Percentiles rank a stretch among this genome's conserved stretches.
These are phyloP conservation scores for Rhinichthys klamathensis DNA, from an alignment of 2,113 vertebrate genomes.

Conservation along the genomic window DNA sequence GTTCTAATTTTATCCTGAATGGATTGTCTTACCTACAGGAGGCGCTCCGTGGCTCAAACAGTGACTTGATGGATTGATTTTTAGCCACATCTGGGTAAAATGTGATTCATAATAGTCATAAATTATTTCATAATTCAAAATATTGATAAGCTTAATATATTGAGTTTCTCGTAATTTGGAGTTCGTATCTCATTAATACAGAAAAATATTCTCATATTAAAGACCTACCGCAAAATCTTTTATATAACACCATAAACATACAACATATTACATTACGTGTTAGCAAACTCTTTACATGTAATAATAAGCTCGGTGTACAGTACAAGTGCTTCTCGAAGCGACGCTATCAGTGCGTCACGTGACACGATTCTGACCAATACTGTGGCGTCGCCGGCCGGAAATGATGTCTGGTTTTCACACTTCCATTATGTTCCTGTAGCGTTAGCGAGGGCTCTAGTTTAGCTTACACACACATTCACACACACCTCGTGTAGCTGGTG, in stretches of 20 bases:
- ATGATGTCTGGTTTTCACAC: constrained; percentile 7
- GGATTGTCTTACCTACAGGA: neutral
- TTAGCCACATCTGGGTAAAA: neutral
- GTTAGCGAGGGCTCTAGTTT: constrained; percentile 35
- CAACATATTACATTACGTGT: neutral
- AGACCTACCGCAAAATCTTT: neutral
- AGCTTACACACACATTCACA: constrained; percentile 53
- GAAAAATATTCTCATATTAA: neutral
- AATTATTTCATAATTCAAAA: neutral
- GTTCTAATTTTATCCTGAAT: neutral
- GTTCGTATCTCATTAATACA: neutral
- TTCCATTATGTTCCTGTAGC: constrained; percentile 37
- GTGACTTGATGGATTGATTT: neutral
- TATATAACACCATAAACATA: neutral
- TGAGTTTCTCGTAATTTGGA: neutral
- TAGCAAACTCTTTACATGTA: neutral
- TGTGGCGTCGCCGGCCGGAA: constrained; percentile 10
- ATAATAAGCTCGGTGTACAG: too few species aligned
- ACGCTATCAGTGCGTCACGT: neutral
- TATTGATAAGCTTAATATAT: neutral
- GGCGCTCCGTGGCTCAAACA: neutral
- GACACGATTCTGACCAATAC: constrained; percentile 6
- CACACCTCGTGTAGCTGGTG: constrained; percentile 79
- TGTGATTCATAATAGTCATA: neutral
- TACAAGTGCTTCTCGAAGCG: neutral